Evolutionary conservation across 2,888 invertebrate genomes (phyloP), one percentile per base, ranked within the genome.

Genomic region (Yponomeuta evonymella): DNA sequence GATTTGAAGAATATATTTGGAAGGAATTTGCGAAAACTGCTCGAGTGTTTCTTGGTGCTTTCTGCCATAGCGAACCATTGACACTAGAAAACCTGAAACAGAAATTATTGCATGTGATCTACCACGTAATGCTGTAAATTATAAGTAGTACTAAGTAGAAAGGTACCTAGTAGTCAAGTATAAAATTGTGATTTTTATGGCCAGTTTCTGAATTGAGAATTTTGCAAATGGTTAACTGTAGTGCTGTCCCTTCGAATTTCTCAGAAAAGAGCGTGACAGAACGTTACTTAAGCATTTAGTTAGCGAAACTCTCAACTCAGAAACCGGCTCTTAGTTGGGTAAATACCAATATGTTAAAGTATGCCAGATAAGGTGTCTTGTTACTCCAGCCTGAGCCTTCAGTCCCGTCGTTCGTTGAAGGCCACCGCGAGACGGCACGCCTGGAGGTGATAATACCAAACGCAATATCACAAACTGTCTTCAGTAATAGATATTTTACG

Each of bases 11-110:
- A 90, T 67, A 89, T 74, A 74, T 79, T 86, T 15, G 90, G 88
- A 73, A 91, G 87, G 74, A 90, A 78, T 79, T 85, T 90, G 2
- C 87, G 82, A 74, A 91, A 90, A 75, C 89, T 90, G 62, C 81
- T 88, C 63, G 81, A 78, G 29, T 88, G 81, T 77, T 88, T 90
- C 77, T 86, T 89, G 72, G 75, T 84, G 72, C 78, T 84, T 11
- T 89, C 89, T 1, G 82, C 75, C 90, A 90, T 90, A 73, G 73
- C 84, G 51, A 23, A n/a, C 65, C 65, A 71, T 63, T 9, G 48
- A 58, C 15, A 58, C 51, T 70, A 5, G 0, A 11, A 33, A 67
- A 73, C 73, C 81, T 81, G 79, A 48, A 80, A 79, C 72, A 75
- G 77, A 73, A 12, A 73, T n/a, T 23, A 64, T 63, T 64, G 64